These are phyloP conservation scores for Epinotia ramella DNA, from an alignment of 2,888 invertebrate genomes.

Conservation along the genomic window DNA sequence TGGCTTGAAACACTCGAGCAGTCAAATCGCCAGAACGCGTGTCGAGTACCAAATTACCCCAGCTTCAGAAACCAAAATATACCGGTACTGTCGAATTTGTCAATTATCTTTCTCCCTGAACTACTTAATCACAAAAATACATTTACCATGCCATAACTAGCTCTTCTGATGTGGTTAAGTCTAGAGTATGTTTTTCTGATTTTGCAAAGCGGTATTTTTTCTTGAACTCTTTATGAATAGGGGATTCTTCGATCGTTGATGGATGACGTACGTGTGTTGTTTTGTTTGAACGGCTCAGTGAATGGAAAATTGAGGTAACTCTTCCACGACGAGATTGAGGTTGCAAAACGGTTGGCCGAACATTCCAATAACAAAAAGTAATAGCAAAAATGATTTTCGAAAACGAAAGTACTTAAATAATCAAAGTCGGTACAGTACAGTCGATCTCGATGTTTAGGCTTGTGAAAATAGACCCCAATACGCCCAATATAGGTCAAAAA, in stretches of 20 bases:
- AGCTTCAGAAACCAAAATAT: slow-evolving; percentile 10
- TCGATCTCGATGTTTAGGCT: not conserved
- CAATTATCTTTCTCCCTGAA: slow-evolving; percentile 30
- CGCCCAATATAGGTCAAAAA: no score
- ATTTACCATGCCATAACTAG: not conserved
- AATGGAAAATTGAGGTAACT: slow-evolving; percentile 34
- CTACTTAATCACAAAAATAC: slow-evolving; percentile 28
- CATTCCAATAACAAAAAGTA: slow-evolving; percentile 9
- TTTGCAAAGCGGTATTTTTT: slow-evolving; percentile 27
- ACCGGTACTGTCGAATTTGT: slow-evolving; percentile 22
- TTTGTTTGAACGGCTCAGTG: slow-evolving; percentile 30
- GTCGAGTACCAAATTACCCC: slow-evolving; percentile 25
- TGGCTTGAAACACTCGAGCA: slow-evolving; percentile 34
- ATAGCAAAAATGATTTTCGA: not conserved
- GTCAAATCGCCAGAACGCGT: slow-evolving; percentile 32
- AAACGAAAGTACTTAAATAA: not conserved
- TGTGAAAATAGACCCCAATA: no score
- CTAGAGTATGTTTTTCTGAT: not conserved
- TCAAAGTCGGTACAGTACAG: not conserved
- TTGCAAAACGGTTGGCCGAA: not conserved
- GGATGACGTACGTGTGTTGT: slow-evolving; percentile 14
- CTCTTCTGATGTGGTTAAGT: not conserved
- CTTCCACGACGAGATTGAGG: slow-evolving; percentile 20
- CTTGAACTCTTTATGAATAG: slow-evolving; percentile 35
- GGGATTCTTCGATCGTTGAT: slow-evolving; percentile 26